A percentile compares a stretch with the other conserved stretches of the same genome.
Conservation (phyloP, 2,113 vertebrate species). For the Crotalus horridus region DNA sequence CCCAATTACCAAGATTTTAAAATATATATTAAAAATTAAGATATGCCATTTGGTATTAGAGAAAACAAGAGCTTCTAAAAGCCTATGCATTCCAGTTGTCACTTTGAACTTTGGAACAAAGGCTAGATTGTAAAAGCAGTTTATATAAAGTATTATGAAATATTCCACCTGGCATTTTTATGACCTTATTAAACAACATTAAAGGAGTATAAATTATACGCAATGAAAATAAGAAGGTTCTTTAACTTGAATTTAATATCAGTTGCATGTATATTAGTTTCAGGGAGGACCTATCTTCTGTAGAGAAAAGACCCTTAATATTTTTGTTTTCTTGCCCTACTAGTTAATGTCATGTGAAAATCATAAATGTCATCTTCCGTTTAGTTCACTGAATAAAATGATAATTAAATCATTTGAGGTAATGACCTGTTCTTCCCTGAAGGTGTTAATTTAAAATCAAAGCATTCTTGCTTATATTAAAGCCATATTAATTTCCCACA, state of each 20-base stretch:
- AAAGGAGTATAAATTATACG: conserved; percentile 80
- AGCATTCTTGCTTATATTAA: conserved; percentile 64
- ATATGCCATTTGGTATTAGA: conserved; percentile 55
- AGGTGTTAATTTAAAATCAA: conserved; percentile 72
- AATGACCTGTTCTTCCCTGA: conserved; percentile 67
- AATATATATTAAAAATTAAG: conserved; percentile 64
- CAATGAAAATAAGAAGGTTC: conserved; percentile 79
- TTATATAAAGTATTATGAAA: conserved; percentile 85
- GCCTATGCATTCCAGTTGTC: conserved; percentile 78
- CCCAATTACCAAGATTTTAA: conserved; percentile 62
- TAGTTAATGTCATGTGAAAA: conserved; percentile 73
- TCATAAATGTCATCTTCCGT: conserved; percentile 73
- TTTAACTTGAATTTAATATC: conserved; percentile 78
- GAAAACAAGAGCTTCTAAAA: conserved; percentile 68
- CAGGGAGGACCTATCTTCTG: conserved; percentile 46
- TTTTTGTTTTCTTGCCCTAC: conserved; percentile 67
- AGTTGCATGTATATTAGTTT: conserved; percentile 73
- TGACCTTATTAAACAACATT: conserved; percentile 82
- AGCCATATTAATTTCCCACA: conserved; percentile 47
- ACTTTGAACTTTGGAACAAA: conserved; percentile 85
- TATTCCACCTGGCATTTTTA: conserved; percentile 84
- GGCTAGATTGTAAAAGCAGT: conserved; percentile 81
- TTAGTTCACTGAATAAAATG: conserved; percentile 62
- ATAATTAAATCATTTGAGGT: conserved; percentile 65
- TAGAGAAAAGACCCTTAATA: conserved; percentile 62